Conservation (phyloP, 2,888 invertebrate genomes). For the Epistrophe grossulariae region DNA sequence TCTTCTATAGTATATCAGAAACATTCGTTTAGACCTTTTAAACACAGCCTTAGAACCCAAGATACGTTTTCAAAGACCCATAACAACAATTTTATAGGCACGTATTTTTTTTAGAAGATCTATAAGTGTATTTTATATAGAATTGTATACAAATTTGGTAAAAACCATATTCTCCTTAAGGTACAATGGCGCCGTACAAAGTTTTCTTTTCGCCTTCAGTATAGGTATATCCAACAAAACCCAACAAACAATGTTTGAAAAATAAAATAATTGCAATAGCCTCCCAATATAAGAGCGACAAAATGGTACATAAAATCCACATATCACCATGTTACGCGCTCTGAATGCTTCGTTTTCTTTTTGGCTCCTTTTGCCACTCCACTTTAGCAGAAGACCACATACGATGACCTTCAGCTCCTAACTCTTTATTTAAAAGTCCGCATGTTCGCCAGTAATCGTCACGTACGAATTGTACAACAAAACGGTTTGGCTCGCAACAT, state of each 20-base stretch:
- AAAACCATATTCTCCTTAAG: conserved; percentile 13
- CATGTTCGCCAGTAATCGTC: conserved; percentile 71
- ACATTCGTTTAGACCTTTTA: too few relatives aligned
- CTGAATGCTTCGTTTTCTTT: neutral
- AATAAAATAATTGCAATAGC: conserved; percentile 43
- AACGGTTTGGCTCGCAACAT: conserved; percentile 74
- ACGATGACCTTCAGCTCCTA: conserved; percentile 71
- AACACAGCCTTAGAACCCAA: too few relatives aligned
- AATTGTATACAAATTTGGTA: conserved; percentile 14
- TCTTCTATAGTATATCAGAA: too few relatives aligned
- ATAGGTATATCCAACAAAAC: neutral
- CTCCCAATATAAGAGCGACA: conserved; percentile 19
- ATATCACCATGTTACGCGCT: conserved; percentile 65
- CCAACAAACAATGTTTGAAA: neutral
- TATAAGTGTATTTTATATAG: neutral
- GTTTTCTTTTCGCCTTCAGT: conserved; percentile 33
- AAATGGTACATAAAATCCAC: conserved; percentile 53
- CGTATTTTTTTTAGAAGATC: too few relatives aligned
- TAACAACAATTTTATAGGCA: too few relatives aligned
- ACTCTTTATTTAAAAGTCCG: conserved; percentile 65
- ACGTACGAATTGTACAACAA: conserved; percentile 75
- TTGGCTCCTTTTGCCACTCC: conserved; percentile 4
- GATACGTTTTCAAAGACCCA: too few relatives aligned
- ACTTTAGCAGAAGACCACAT: conserved; percentile 52
- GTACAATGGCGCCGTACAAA: conserved; percentile 52